Conservation (phyloP, 2,113 vertebrate species). For the Prunella himalayana region DNA sequence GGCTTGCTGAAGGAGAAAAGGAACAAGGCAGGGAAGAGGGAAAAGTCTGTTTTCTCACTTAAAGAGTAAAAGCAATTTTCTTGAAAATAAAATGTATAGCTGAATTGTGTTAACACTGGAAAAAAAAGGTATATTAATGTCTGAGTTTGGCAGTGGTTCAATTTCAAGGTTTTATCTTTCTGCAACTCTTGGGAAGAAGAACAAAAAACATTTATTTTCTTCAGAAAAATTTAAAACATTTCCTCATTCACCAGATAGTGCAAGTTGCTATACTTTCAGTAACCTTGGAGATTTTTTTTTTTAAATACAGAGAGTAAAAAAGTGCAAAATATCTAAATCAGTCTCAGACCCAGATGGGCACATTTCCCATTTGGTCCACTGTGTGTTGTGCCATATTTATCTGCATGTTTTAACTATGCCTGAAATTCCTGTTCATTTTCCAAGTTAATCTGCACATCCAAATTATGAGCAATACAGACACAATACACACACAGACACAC, state of each 20-base stretch:
- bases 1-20: neutral
- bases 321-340: neutral
- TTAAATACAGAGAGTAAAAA: neutral
- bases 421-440: neutral
- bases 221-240: neutral
- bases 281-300: neutral
- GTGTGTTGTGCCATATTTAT: rapidly evolving
- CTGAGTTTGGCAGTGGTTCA: neutral
- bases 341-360: neutral
- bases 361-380: rapidly evolving
- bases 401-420: neutral
- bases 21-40: neutral
- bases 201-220: neutral
- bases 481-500: no score
- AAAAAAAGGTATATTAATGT: neutral
- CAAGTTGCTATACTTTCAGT: neutral
- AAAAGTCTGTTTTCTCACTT: neutral
- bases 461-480: neutral
- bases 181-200: neutral
- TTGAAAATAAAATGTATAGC: neutral
- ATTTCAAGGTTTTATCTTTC: neutral
- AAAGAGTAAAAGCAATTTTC: neutral
- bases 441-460: neutral
- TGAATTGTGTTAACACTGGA: neutral
- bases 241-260: neutral